Conservation (phyloP, 2,888 invertebrate species). For the Malachius bipustulatus region DNA sequence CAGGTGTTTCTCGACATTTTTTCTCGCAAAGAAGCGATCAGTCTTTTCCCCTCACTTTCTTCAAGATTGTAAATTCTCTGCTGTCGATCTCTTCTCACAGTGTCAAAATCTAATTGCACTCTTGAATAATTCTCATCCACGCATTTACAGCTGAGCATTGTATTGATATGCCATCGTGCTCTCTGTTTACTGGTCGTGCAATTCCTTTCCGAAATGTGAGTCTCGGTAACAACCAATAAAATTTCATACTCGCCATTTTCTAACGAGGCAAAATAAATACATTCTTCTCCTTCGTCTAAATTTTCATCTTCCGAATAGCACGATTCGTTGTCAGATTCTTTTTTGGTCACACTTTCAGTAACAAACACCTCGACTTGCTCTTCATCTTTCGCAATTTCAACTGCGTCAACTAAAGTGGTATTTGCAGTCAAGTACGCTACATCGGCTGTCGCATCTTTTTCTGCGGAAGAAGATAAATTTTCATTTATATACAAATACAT, state of each 20-base stretch:
- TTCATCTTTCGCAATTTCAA: slow-evolving; percentile 5
- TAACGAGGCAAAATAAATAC: slow-evolving; percentile 31
- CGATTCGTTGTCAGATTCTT: slow-evolving; percentile 12
- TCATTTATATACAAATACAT: no score
- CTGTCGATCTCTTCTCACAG: slow-evolving; percentile 44
- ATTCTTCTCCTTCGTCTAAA: slow-evolving; percentile 31
- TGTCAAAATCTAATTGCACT: slow-evolving; percentile 49
- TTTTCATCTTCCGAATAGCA: slow-evolving; percentile 27
- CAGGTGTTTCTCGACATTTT: slow-evolving; percentile 23
- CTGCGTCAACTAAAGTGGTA: slow-evolving; percentile 1
- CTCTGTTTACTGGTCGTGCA: slow-evolving; percentile 28
- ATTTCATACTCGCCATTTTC: slow-evolving; percentile 30
- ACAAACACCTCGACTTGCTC: no score
- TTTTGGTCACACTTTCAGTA: not conserved
- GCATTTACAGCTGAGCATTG: slow-evolving; percentile 40
- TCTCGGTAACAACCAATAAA: slow-evolving; percentile 32
- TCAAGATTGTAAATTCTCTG: slow-evolving; percentile 47
- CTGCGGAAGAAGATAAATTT: not conserved
- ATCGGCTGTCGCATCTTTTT: not conserved
- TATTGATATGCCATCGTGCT: slow-evolving; percentile 40
- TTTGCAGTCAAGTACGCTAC: not conserved
- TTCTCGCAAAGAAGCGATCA: slow-evolving; percentile 25
- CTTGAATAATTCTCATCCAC: slow-evolving; percentile 29
- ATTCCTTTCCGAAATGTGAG: slow-evolving; percentile 32
- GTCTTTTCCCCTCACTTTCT: slow-evolving; percentile 40